These are phyloP conservation scores for Kryptolebias marmoratus DNA, from an alignment of 2,113 vertebrate species.

Conservation along the genomic window DNA sequence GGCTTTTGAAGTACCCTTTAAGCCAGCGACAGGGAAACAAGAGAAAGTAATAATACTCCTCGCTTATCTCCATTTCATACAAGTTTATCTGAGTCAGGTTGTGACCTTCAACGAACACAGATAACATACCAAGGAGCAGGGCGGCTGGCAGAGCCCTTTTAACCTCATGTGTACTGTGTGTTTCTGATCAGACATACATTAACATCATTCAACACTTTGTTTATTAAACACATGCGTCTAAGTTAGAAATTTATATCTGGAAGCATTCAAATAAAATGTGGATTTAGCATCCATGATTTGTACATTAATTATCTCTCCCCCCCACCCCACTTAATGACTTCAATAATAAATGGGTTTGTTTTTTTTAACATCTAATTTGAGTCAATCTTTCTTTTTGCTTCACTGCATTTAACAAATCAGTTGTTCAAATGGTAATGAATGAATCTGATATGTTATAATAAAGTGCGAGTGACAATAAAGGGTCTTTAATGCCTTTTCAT, in stretches of 20 bases:
- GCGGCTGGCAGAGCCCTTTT: constrained; percentile 39
- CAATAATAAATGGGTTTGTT: constrained; percentile 6
- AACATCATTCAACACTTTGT: constrained; percentile 38
- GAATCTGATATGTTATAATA: constrained; percentile 33
- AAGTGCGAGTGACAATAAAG: constrained; percentile 49
- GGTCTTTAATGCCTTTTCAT: constrained; percentile 14
- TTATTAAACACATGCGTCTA: constrained; percentile 44
- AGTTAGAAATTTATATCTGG: constrained; percentile 6
- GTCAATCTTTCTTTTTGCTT: constrained; percentile 5
- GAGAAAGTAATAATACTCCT: constrained; percentile 41
- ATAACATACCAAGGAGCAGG: constrained; percentile 20
- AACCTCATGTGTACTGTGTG: constrained; percentile 33
- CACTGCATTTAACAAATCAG: constrained; percentile 19
- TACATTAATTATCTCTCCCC: constrained; percentile 30
- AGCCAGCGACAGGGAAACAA: constrained; percentile 44
- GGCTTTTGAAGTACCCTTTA: constrained; percentile 74
- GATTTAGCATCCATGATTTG: constrained; percentile 45
- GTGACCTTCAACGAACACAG: constrained; percentile 60
- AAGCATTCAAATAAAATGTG: constrained; percentile 55
- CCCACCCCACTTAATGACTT: background rate
- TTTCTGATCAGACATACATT: constrained; percentile 28
- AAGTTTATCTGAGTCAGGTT: constrained; percentile 50
- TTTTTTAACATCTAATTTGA: constrained; percentile 6
- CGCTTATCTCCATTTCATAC: constrained; percentile 61
- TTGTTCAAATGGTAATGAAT: constrained; percentile 29